phyloP scores from a whole-genome alignment of 2,113 vertebrate genomes.

The Heterotis niloticus region DNA sequence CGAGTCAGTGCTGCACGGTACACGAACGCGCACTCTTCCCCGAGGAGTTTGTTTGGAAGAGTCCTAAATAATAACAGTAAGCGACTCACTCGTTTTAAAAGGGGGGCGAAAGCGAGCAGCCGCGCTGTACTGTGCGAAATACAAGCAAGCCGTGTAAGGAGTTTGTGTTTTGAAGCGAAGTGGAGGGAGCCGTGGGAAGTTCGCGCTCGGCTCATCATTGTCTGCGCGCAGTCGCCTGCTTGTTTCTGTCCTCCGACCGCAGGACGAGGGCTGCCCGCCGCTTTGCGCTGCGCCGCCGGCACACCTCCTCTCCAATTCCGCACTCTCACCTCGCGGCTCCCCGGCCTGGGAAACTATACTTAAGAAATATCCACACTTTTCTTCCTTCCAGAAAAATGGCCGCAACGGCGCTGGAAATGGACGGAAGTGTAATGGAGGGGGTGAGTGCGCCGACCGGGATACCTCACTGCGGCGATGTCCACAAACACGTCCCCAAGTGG shows the following conservation, averaged over 20 bases:
- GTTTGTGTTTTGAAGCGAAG: background rate
- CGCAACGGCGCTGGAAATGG: constrained; percentile 68
- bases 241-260: constrained; percentile 5
- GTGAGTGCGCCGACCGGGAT: constrained; percentile 61
- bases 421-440: constrained; percentile 91
- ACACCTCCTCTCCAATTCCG: background rate
- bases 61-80: background rate
- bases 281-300: background rate
- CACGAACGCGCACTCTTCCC: background rate
- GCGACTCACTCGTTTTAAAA: background rate
- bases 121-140: background rate
- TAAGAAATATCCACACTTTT: constrained; percentile 13
- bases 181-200: constrained; percentile 36
- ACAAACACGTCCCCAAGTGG: too few relatives aligned
- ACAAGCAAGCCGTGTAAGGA: background rate
- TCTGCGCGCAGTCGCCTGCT: constrained; percentile 36
- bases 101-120: background rate
- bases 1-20: background rate
- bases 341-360: background rate
- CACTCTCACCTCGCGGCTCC: background rate
- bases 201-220: constrained; percentile 42
- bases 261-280: constrained; percentile 11
- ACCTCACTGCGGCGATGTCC: too few relatives aligned
- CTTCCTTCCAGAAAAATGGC: constrained; percentile 53
- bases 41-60: background rate